Percentiles rank a stretch among this genome's conserved stretches.
These are phyloP conservation scores for Brachypalpus laphriformis DNA, from an alignment of 2,888 invertebrate genomes.

Conservation along the genomic window DNA sequence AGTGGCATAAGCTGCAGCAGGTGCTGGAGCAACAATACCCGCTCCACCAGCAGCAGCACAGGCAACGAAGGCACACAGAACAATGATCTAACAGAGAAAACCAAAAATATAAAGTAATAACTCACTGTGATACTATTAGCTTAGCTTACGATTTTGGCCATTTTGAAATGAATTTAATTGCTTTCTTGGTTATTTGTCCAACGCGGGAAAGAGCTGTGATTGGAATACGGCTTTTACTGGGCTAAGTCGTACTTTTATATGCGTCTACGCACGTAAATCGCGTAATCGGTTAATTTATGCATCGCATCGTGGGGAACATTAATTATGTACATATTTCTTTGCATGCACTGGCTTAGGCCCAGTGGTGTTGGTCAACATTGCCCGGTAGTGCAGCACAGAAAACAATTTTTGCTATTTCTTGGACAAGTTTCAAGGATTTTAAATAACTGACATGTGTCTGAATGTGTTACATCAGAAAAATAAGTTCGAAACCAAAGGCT, in stretches of 20 bases:
- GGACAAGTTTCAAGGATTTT: conserved; percentile 62
- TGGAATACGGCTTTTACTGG: conserved; percentile 18
- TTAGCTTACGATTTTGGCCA: conserved; percentile 59
- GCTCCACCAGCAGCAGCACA: conserved; percentile 69
- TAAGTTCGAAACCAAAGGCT: background rate
- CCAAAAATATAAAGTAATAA: background rate
- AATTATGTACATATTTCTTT: conserved; percentile 21
- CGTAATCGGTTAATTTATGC: conserved; percentile 24
- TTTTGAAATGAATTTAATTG: conserved; percentile 11
- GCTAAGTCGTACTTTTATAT: conserved; percentile 48
- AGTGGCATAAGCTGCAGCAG: conserved; percentile 32
- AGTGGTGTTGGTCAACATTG: conserved; percentile 3
- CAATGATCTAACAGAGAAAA: conserved; percentile 42
- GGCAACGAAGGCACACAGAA: conserved; percentile 60
- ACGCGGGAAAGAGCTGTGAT: conserved; percentile 20
- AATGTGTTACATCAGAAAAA: background rate
- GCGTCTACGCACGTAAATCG: conserved; percentile 9
- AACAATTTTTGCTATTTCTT: conserved; percentile 41
- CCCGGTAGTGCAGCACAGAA: background rate
- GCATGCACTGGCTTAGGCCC: conserved; percentile 21
- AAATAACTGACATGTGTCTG: background rate
- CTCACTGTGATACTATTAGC: too few relatives aligned
- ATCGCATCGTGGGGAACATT: background rate
- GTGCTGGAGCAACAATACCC: conserved; percentile 29
- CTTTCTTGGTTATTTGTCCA: conserved; percentile 13